A percentile compares a stretch with the other conserved stretches of the same genome.
Evolutionary conservation across 2,888 invertebrate species (phyloP).

Genomic region (Galeruca laticollis): DNA sequence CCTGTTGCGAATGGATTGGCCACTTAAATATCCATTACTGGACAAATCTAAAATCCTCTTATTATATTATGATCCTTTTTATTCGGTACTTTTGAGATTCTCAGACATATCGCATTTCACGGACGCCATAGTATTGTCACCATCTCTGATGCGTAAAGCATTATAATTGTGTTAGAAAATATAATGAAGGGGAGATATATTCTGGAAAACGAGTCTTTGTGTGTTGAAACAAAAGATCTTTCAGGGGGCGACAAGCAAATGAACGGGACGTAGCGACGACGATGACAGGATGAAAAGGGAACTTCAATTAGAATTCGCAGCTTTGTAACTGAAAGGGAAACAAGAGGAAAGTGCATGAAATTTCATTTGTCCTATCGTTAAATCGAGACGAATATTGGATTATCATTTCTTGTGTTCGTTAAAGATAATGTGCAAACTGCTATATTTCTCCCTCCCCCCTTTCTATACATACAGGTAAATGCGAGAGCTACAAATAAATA

Average conservation of each 20-base stretch:
- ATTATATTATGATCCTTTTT: constrained; percentile 7
- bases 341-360: constrained; percentile 25
- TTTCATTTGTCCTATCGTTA: constrained; percentile 30
- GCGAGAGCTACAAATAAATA: too few species aligned
- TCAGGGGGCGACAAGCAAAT: constrained; percentile 7
- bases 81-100: constrained; percentile 14
- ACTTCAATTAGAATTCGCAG: constrained; percentile 37
- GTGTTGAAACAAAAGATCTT: constrained; percentile 21
- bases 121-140: constrained; percentile 35
- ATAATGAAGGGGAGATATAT: constrained; percentile 31
- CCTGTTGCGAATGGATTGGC: too few species aligned
- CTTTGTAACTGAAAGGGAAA: constrained; percentile 20
- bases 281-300: constrained; percentile 31
- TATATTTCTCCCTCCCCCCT: too few species aligned
- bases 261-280: constrained; percentile 19
- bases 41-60: neutral
- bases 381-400: constrained; percentile 24
- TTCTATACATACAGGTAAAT: too few species aligned
- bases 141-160: constrained; percentile 22
- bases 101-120: constrained; percentile 22
- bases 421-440: neutral
- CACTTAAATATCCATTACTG: neutral
- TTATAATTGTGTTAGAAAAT: constrained; percentile 33
- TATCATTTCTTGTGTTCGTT: constrained; percentile 11
- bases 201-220: constrained; percentile 29